Conservation (phyloP, 2,797 vertebrate genomes). For the Eleutherodactylus coqui region DNA sequence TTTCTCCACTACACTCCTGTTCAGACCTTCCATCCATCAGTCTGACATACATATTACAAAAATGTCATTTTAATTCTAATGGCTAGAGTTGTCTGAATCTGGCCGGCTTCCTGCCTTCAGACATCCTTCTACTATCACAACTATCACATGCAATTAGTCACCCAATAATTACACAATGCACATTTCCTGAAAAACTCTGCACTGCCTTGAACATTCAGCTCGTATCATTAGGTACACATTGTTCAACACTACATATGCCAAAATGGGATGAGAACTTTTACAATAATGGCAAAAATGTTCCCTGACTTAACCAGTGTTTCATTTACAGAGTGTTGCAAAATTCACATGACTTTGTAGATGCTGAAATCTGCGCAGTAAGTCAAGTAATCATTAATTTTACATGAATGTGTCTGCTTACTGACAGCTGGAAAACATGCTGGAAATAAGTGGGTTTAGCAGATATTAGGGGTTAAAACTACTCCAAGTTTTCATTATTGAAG, state of each 20-base stretch:
- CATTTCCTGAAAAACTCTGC: background rate
- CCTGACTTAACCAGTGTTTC: background rate
- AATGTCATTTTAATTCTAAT: too few species aligned
- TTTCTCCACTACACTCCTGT: too few species aligned
- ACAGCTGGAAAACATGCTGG: background rate
- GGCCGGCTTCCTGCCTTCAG: background rate
- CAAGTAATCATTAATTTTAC: background rate
- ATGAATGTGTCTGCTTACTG: background rate
- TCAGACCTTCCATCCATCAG: too few species aligned
- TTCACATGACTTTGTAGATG: background rate
- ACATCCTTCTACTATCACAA: background rate
- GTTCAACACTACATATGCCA: background rate
- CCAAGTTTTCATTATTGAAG: background rate
- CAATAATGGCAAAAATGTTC: background rate
- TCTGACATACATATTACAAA: too few species aligned
- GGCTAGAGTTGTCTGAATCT: background rate
- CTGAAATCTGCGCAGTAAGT: background rate
- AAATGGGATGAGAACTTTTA: background rate
- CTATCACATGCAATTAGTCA: background rate
- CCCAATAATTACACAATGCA: background rate
- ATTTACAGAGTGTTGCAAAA: slow-evolving; percentile 1
- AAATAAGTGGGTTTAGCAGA: too few species aligned
- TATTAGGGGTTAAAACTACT: background rate
- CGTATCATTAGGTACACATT: background rate
- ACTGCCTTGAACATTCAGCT: background rate